Evolutionary conservation across 2,113 vertebrate species (phyloP).

Genomic region (Furnarius figulus): DNA sequence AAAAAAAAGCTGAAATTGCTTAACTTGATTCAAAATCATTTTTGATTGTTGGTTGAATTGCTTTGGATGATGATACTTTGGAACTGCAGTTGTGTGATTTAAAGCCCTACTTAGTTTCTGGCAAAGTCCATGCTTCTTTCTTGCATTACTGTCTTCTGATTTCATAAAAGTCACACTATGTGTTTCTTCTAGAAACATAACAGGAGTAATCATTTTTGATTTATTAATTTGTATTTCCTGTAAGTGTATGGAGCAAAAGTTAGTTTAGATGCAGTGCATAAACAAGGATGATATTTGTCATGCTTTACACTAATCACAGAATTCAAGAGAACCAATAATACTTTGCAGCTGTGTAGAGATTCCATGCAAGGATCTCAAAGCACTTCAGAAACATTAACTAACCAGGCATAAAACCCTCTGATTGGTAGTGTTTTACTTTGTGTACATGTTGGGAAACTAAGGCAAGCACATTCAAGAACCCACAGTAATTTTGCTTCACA

Average conservation of each 20-base stretch:
- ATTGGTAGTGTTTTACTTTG: background rate
- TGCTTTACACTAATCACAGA: conserved; percentile 32
- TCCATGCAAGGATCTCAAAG: conserved; percentile 19
- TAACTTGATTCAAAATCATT: conserved; percentile 53
- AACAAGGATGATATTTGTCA: conserved; percentile 47
- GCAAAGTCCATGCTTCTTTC: background rate
- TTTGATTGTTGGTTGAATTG: conserved; percentile 53
- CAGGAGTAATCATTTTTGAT: conserved; percentile 13
- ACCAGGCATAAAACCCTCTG: background rate
- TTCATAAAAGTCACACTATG: conserved; percentile 6
- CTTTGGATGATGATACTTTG: conserved; percentile 54
- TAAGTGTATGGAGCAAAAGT: conserved; percentile 7
- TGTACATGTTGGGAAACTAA: background rate
- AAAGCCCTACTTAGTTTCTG: conserved; percentile 48
- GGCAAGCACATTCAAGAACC: background rate
- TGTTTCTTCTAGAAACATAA: conserved; percentile 37
- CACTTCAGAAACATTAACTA: conserved; percentile 37
- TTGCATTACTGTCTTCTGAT: background rate
- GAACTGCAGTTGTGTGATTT: conserved; percentile 38
- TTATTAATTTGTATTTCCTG: conserved; percentile 58
- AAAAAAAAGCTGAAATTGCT: conserved; percentile 1
- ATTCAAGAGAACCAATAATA: conserved; percentile 45
- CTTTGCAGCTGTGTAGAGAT: conserved; percentile 46
- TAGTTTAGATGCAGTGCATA: conserved; percentile 52
- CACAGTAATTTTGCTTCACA: background rate